Evolutionary conservation across 2,888 invertebrate species (phyloP).

Genomic region (Nowickia ferox): DNA sequence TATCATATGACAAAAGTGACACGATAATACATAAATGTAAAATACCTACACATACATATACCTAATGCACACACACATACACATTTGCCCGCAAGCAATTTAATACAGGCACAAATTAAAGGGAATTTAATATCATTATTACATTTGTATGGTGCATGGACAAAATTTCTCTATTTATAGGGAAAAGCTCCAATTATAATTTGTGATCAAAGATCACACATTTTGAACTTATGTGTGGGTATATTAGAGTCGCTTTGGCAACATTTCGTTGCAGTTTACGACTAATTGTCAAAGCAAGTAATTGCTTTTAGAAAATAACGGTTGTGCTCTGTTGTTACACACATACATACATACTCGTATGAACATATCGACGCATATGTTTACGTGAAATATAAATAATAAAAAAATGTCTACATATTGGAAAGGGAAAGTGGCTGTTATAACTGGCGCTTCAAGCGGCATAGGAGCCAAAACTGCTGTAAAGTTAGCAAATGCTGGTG

Average conservation of each 20-base stretch:
- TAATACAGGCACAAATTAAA: conserved; percentile 9
- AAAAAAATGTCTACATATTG: conserved; percentile 57
- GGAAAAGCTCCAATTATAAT: conserved; percentile 10
- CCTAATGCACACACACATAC: not conserved
- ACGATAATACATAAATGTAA: conserved; percentile 25
- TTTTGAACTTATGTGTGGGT: conserved; percentile 13
- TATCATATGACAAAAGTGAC: conserved; percentile 50
- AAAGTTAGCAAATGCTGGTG: conserved; percentile 82
- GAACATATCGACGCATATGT: no score
- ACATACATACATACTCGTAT: not conserved
- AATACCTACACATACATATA: not conserved
- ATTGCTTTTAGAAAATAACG: conserved; percentile 27
- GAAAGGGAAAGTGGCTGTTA: conserved; percentile 80
- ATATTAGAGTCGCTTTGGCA: conserved; percentile 15
- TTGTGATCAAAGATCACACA: conserved; percentile 56
- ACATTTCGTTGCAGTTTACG: conserved; percentile 33
- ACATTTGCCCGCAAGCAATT: not conserved
- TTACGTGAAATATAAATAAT: not conserved
- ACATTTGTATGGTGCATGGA: not conserved
- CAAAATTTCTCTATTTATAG: not conserved
- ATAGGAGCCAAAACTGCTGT: conserved; percentile 83
- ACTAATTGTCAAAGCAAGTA: conserved; percentile 26
- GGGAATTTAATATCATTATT: conserved; percentile 40
- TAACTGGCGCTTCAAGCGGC: conserved; percentile 84
- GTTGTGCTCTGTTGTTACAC: not conserved